A percentile compares a stretch with the other conserved stretches of the same genome.
phyloP scores from a whole-genome alignment of 2,888 invertebrate species.

The Anodontia alba region DNA sequence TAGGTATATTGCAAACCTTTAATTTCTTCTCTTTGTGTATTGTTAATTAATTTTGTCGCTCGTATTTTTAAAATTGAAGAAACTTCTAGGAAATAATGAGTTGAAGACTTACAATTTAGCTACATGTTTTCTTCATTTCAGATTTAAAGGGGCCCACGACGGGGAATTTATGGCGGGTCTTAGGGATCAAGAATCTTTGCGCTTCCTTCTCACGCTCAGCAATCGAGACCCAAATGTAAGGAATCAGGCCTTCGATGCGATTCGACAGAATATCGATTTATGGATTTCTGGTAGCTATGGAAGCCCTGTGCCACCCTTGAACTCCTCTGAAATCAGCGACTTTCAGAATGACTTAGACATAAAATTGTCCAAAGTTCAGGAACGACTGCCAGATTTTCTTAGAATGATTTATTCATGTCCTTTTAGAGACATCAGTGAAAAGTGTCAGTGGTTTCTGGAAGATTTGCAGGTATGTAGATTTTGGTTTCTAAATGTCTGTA shows the following conservation, averaged over 20 bases:
- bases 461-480: conserved; percentile 86
- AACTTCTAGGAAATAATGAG: too few relatives aligned
- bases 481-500: not conserved
- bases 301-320: conserved; percentile 63
- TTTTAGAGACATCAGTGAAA: conserved; percentile 87
- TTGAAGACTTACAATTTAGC: too few relatives aligned
- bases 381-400: conserved; percentile 87
- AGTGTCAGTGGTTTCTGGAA: conserved; percentile 87
- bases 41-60: too few relatives aligned
- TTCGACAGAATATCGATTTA: conserved; percentile 60
- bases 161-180: conserved; percentile 40
- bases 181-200: conserved; percentile 67
- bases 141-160: conserved; percentile 24
- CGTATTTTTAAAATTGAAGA: too few relatives aligned
- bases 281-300: conserved; percentile 67
- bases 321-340: conserved; percentile 42
- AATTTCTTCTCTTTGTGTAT: too few relatives aligned
- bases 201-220: conserved; percentile 68
- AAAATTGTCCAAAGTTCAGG: conserved; percentile 86
- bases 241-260: conserved; percentile 64
- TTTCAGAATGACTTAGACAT: conserved; percentile 74
- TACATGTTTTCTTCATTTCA: conserved; percentile 5
- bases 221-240: conserved; percentile 63
- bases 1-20: too few relatives aligned
- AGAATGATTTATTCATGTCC: conserved; percentile 88